Base-by-base conservation (phyloP, 2,888 invertebrate species). In the Crepidodera aurea region DNA sequence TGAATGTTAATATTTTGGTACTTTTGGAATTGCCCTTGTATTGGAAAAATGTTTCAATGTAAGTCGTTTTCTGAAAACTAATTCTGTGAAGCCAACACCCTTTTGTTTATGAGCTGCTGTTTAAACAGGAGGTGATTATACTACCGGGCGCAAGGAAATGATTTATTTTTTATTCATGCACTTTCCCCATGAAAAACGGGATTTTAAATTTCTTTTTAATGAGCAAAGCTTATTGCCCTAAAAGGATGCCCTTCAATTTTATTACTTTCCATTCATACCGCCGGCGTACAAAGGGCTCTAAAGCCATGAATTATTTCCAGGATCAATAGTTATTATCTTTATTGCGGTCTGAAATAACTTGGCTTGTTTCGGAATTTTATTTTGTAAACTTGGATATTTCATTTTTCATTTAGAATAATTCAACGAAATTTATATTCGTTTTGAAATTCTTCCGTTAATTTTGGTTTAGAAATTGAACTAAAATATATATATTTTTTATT, bases 231-330 rank as follows among this genome's bases (percentile, higher is more conserved):
- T 44, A 51, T 59, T 59, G 59, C 51, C 51, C 59, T 59, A 51
- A 59, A 59, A 59, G 59, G 59, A 59, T 59, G 51, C 51, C 44
- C 51, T 59, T 59, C 59, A 59, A 59, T 59, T 59, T 59, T 51
- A 59, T 59, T 59, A 59, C 51, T 51, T 59, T 59, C 51, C 44
- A 57, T 57, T 57, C 57, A 57, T 57, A 57, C 44, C 48, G 32
- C 13, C 56, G 42, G 32, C 57, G 18, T 42, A 50, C 25, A 57
- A 57, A 57, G 57, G 48, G 48, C 22, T 39, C n/a, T 39, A 29
- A 27, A 22, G 48, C 48, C 46, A 48, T 57, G 48, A 57, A 57
- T 57, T 57, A 57, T 57, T 37, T 57, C 48, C 13, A 48, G 27
- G 27, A 27, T 48, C 48, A 48, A 48, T 48, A 48, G 48, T 48